Base-by-base conservation (phyloP, 2,888 invertebrate genomes). In the Oligia fasciuncula region DNA sequence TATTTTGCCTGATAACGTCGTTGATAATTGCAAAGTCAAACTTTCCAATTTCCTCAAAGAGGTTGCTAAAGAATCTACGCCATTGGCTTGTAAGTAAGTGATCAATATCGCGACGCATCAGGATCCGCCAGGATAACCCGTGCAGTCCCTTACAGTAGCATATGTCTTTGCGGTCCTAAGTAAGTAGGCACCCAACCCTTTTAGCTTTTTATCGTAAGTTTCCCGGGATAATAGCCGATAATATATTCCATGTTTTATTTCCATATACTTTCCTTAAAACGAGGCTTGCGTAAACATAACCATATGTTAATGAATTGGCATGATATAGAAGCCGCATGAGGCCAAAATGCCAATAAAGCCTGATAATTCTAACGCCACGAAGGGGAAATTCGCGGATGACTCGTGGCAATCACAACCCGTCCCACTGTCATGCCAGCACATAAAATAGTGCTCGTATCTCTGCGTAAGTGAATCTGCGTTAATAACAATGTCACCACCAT, bases 401-500 rank as follows among this genome's bases (percentile, higher is more conserved):
- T 69, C 51, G 69, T 75, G 69, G 63, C 81, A 83, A 83, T 81
- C 80, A 71, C 73, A 70, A 60, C 40, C 76, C 78, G 46, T 46
- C 51, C 76, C 23, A 63, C 60, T 71, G 71, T 74, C 67, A 84
- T 51, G 78, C 60, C 68, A 40, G 69, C 62, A 63, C 70, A 54
- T 76, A 77, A 85, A 88, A 81, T 77, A 86, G 77, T 76, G 74
- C 46, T 73, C 77, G 69, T 77, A 81, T 73, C 29, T 86, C 72
- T 81, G 43, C 76, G 66, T 76, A 79, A 85, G 77, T 85, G 79
- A 80, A 79, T 73, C 49, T 76, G 73, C 79, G 67, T 78, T 82
- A 82, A 88, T 79, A 76, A 82, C 77, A 84, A 84, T 73, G 79
- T 76, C 88, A 82, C 70, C 8, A 57, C 11, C 77, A 80, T 49